A percentile compares a stretch with the other conserved stretches of the same genome.
Conservation (phyloP, 2,113 vertebrate genomes). For the Kryptolebias marmoratus region DNA sequence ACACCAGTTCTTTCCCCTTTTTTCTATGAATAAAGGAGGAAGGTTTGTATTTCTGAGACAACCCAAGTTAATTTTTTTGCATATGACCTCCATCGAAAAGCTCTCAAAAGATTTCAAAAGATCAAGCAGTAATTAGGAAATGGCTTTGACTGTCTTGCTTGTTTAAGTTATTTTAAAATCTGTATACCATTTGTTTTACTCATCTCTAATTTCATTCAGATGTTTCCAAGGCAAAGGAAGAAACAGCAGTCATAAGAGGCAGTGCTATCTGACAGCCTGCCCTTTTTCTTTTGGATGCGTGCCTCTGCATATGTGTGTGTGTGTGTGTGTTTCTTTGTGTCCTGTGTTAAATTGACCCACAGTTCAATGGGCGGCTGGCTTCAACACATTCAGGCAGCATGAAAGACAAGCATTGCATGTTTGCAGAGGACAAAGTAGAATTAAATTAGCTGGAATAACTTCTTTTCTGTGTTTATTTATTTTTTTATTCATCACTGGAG, state of each 20-base stretch:
- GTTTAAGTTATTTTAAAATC: constrained; percentile 48
- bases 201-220: not conserved
- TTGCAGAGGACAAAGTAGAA: constrained; percentile 4
- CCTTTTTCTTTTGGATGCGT: constrained; percentile 9
- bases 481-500: not conserved
- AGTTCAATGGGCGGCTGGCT: constrained; percentile 28
- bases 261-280: constrained; percentile 19
- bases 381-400: constrained; percentile 20
- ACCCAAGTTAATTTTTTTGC: constrained; percentile 17
- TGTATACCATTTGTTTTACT: constrained; percentile 28
- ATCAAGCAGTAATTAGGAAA: constrained; percentile 43
- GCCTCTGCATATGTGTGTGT: not conserved
- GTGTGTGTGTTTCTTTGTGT: not conserved
- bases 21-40: constrained; percentile 5
- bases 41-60: constrained; percentile 20
- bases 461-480: not conserved
- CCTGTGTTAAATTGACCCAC: constrained; percentile 1
- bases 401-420: not conserved
- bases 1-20: constrained; percentile 28
- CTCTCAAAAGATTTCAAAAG: constrained; percentile 13
- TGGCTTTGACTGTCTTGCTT: constrained; percentile 23
- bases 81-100: constrained; percentile 40
- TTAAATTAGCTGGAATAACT: constrained; percentile 18
- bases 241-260: constrained; percentile 20
- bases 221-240: constrained; percentile 37